Evolutionary conservation across 2,797 vertebrate species (phyloP), one percentile per base, ranked within the genome.

Genomic region (Neostethus bicornis): DNA sequence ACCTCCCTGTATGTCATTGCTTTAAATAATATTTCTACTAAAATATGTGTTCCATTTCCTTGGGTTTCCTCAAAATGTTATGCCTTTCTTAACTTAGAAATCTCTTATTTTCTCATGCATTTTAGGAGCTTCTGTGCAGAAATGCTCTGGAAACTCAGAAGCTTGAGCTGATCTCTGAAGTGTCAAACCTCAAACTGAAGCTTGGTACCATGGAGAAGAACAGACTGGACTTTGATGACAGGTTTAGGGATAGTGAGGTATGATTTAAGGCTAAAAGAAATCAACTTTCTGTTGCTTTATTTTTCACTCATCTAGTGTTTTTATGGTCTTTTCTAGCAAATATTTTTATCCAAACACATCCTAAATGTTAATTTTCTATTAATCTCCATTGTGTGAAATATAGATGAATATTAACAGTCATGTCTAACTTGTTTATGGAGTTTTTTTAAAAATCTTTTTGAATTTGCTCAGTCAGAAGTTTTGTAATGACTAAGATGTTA

Each of bases 121-220:
- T 35, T 35, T 16, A 99, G 97, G 97, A 98, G 70, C 94, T 99
- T 50, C 69, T 97, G 68, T 96, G 95, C 79, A 91, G 97, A 81
- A 93, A 91, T 3, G 76, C 95, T 1, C 88, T 99, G 63, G 97
- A 99, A 88, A 96, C 89, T 38, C 97, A 99, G 88, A 99, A 99
- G 77, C 69, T 97, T 32, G 95, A 99, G 35, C 92, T 99, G 53
- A 95, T 97, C 85, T 91, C 96, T 8, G 97, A 99, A 85, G 81
- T 98, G 75, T 98, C 97, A 66, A 96, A 94, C 77, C 83, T 99
- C 54, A 99, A 97, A 83, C 84, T 98, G 66, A 98, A 97, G 66
- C 86, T 97, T 64, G 94, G 94, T 0, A 70, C 91, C 29, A 86
- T 96, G 34, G 95, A 96, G 67, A 97, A 95, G 76, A 94, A 98